Evolutionary conservation across 2,113 vertebrate genomes (phyloP).

Genomic region (Psophia crepitans): DNA sequence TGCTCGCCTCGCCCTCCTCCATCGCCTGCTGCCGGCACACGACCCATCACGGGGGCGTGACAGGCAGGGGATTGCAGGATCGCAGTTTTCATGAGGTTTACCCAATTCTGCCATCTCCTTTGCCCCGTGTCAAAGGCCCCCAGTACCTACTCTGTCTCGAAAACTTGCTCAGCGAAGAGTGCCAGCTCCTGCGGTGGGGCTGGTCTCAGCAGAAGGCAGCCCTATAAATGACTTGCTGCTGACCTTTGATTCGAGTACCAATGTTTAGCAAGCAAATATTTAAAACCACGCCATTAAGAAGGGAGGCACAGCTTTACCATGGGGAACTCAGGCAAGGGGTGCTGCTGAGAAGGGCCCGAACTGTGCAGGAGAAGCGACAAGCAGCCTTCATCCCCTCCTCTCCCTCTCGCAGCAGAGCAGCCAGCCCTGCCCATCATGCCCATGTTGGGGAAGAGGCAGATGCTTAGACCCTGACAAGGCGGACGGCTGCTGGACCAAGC

Average conservation of each 20-base stretch:
- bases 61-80: not conserved
- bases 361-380: not conserved
- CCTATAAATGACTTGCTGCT: not conserved
- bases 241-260: not conserved
- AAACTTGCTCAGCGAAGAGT: not conserved
- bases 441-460: not conserved
- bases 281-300: not conserved
- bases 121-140: not conserved
- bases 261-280: constrained; percentile 37
- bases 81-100: not conserved
- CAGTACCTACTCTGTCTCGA: rapidly evolving
- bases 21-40: not conserved
- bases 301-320: not conserved
- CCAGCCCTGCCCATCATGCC: not conserved
- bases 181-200: not conserved
- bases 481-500: not conserved
- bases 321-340: not conserved
- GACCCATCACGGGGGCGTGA: not conserved
- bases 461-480: rapidly evolving
- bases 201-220: not conserved
- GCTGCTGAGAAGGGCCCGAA: not conserved
- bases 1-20: not conserved
- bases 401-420: not conserved
- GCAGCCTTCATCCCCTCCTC: not conserved
- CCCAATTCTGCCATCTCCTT: rapidly evolving